A percentile compares a stretch with the other conserved stretches of the same genome.
phyloP scores from a whole-genome alignment of 2,113 vertebrate species.

The Tapirus terrestris region DNA sequence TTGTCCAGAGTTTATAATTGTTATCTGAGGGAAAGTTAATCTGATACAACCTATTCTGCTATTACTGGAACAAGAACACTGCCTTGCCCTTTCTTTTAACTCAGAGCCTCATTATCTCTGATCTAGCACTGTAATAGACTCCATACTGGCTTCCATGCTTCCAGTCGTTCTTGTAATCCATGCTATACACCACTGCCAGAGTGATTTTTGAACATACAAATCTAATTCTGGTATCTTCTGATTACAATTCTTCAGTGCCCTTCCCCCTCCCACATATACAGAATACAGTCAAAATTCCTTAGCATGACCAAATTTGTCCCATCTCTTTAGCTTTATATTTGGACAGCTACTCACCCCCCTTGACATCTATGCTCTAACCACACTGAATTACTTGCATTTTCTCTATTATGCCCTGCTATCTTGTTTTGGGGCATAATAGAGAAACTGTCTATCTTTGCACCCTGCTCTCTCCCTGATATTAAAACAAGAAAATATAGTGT shows the following conservation, averaged over 20 bases:
- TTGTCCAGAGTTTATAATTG: not conserved
- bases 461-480: not conserved
- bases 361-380: not conserved
- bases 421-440: not conserved
- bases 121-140: not conserved
- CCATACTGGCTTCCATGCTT: not conserved
- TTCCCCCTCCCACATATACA: not conserved
- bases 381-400: conserved; percentile 11
- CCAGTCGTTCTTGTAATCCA: not conserved
- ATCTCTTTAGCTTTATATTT: conserved; percentile 18
- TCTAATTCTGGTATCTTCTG: not conserved
- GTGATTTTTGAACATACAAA: conserved; percentile 4
- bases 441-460: too few species aligned
- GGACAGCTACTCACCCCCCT: not conserved
- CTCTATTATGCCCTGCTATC: not conserved
- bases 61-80: not conserved
- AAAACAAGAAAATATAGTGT: conserved; percentile 14
- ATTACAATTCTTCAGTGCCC: not conserved
- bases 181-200: not conserved
- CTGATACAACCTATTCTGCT: not conserved
- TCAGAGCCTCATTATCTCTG: not conserved
- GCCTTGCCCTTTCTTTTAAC: not conserved
- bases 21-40: not conserved
- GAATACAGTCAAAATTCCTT: not conserved
- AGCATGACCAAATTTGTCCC: not conserved